Evolutionary conservation across 2,797 vertebrate species (phyloP).

Genomic region (Sebastes goodei): DNA sequence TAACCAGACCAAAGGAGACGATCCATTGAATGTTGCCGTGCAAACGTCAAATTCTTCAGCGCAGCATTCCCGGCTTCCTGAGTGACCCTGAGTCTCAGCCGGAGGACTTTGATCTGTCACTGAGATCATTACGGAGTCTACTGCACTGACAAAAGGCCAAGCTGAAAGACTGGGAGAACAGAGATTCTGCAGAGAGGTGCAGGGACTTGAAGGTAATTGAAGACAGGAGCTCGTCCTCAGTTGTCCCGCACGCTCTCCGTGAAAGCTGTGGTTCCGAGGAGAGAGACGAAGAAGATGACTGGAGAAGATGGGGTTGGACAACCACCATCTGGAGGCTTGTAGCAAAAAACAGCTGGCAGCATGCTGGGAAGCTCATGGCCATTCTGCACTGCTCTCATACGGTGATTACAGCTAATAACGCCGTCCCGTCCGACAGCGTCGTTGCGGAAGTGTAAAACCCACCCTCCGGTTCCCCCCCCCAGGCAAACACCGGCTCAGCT

Average conservation of each 20-base stretch:
- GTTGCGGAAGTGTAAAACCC: too few species aligned
- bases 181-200: conserved; percentile 31
- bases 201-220: conserved; percentile 50
- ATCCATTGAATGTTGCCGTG: conserved; percentile 27
- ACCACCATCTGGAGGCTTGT: conserved; percentile 28
- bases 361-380: too few species aligned
- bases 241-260: conserved; percentile 24
- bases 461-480: too few species aligned
- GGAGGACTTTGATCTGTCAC: conserved; percentile 62
- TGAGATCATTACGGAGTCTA: conserved; percentile 58
- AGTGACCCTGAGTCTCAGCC: conserved; percentile 45
- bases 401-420: too few species aligned
- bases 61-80: conserved; percentile 51
- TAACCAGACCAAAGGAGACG: background rate
- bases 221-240: conserved; percentile 47
- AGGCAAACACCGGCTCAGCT: too few species aligned
- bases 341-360: conserved; percentile 16
- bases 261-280: conserved; percentile 17
- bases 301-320: conserved; percentile 9
- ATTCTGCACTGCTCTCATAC: too few species aligned
- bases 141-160: conserved; percentile 54
- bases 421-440: too few species aligned
- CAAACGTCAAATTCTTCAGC: conserved; percentile 32
- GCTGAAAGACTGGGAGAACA: conserved; percentile 15
- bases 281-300: conserved; percentile 6